Evolutionary conservation across 2,797 vertebrate genomes (phyloP), one percentile per base, ranked within the genome.

Genomic region (Macropodus opercularis): DNA sequence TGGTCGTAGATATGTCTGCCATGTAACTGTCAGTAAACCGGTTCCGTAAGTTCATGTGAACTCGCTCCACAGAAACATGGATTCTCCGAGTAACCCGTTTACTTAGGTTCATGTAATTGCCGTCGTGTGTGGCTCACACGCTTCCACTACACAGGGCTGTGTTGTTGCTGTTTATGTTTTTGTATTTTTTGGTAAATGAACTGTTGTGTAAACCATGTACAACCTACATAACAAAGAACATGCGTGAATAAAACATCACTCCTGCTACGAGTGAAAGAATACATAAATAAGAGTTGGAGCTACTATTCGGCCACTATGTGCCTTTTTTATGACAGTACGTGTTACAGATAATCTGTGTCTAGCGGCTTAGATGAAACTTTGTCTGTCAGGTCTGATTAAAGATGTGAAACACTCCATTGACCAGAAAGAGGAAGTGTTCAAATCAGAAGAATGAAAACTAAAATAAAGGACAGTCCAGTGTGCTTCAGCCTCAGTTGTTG

Each of bases 211-310:
- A 4, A 5, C 35, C 17, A 14, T 48, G 27, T 34, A 26, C 15
- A 17, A 46, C n/a, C 35, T 47, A 5, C 14, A 49, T 49, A 47
- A 55, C n/a, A 42, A 31, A 62, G 51, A 38, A 8, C 4, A 18
- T 1, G 11, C 1, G 22, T 63, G 38, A 38, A 53, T 60, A 56
- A 71, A 72, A 68, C 46, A 47, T 57, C 3, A 46, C 5, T 9
- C 3, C 3, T 11, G 32, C 18, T 15, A 14, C 14, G 36, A 31
- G 55, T 57, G 38, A 51, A 29, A 47, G 23, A 13, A 61, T 19
- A 27, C 38, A n/a, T 21, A 39, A 24, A 31, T 36, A 34, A 51
- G 40, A 63, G 23, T 14, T 17, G 10, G 8, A 8, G 21, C 11
- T 19, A 5, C 22, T 15, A 15, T 18, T 3, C 8, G 23, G 11